Evolutionary conservation across 2,113 vertebrate species (phyloP).

Genomic region (Podarcis raffonei): DNA sequence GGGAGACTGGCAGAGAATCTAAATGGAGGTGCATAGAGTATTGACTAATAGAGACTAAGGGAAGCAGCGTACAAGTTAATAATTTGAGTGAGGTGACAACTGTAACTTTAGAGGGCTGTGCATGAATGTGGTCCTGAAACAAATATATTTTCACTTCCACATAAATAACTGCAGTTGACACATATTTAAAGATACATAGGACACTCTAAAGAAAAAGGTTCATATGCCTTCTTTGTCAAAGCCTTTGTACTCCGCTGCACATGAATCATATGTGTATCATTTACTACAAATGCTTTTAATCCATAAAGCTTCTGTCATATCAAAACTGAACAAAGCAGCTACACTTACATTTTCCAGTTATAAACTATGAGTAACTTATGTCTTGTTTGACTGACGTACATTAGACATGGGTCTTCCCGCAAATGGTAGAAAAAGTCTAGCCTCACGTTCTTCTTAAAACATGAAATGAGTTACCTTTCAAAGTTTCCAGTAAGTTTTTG

Average conservation of each 20-base stretch:
- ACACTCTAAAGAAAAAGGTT: background rate
- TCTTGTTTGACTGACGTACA: background rate
- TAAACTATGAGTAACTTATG: background rate
- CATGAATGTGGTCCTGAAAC: background rate
- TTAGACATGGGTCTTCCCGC: background rate
- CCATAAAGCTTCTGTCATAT: background rate
- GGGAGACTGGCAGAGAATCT: background rate
- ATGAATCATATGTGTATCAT: background rate
- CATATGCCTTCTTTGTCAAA: background rate
- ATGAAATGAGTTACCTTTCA: conserved; percentile 85
- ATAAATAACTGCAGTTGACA: background rate
- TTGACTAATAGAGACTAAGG: background rate
- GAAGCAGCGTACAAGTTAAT: background rate
- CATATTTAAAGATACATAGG: background rate
- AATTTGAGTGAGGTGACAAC: background rate
- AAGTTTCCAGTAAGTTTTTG: conserved; percentile 94
- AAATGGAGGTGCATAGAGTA: background rate
- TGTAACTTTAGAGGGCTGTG: background rate
- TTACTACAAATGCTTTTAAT: conserved; percentile 8
- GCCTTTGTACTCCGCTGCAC: rapidly evolving
- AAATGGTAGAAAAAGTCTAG: background rate
- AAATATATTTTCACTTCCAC: background rate
- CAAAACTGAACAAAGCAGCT: background rate
- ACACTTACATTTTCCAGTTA: background rate
- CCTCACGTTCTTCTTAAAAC: background rate